Base-by-base conservation (phyloP, 2,113 vertebrate species). In the Ifrita kowaldi region DNA sequence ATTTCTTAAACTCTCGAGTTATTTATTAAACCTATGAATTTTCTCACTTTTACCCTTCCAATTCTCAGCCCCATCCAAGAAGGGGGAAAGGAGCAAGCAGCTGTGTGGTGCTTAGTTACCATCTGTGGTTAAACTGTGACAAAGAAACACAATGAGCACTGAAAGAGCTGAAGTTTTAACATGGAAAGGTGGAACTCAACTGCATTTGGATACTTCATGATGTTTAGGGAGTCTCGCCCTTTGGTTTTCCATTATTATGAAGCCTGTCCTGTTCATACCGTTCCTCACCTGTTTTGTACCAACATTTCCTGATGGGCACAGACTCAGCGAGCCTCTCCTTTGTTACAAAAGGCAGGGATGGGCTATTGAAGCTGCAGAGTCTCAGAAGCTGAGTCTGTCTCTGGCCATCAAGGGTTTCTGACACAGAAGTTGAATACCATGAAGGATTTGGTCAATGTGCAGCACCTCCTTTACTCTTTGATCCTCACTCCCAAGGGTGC, bases 1-100 rank as follows among this genome's bases (percentile, higher is more conserved):
- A 62, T 39, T 60, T 60, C 1, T 55, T n/a, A 26, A 63, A 55
- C 5, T 55, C 2, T 8, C 0, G 0, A 64, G 12, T 69, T 62
- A 46, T 41, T 26, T 50, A 17, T 21, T 59, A 50, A 68, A 76
- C 16, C 10, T 1, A 27, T 1, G 2, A 21, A 8, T 68, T 71
- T 47, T 55, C 56, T 79, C 24, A 41, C 9, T 69, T 70, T 70
- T 47, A 30, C n/a, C 5, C 30, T 79, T 63, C 11, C 49, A 55
- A 1, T 55, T 63, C 9, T 63, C 35, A 80, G 11, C 18, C n/a
- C 35, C 22, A 18, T 50, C 15, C 22, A 37, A 37, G 3, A 4
- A 23, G 7, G 17, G 11, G 3, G 10, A 42, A 65, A 64, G 6
- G 21, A 64, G 11, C 19, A 39, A 70, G 41, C 22, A 46, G 23